Evolutionary conservation across 2,888 invertebrate genomes (phyloP).

Genomic region (Nomada flava): DNA sequence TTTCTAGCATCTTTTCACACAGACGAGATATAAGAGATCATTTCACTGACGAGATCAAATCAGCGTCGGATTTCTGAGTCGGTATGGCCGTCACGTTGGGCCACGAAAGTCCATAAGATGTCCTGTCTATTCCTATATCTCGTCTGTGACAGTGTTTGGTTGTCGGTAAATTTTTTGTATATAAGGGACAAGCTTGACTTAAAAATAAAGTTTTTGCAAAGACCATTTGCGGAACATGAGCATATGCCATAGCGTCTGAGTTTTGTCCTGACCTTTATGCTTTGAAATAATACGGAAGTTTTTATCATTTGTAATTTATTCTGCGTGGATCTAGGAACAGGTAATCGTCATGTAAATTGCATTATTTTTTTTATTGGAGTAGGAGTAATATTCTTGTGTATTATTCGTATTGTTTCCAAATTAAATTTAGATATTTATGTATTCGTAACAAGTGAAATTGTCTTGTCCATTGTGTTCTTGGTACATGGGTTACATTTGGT

Average conservation of each 20-base stretch:
- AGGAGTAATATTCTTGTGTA: not conserved
- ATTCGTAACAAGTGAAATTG: not conserved
- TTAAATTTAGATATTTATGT: not conserved
- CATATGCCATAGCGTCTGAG: not conserved
- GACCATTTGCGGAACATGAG: not conserved
- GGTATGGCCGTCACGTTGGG: too few relatives aligned
- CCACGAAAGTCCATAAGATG: too few relatives aligned
- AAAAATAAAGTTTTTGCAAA: not conserved
- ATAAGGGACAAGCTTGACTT: not conserved
- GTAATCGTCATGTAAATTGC: slow-evolving; percentile 3
- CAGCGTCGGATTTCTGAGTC: too few relatives aligned
- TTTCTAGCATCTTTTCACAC: too few relatives aligned
- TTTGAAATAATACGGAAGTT: not conserved
- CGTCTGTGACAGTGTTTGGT: slow-evolving; percentile 8
- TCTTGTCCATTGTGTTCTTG: not conserved
- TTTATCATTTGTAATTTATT: not conserved
- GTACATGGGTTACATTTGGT: not conserved
- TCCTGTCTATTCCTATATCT: too few relatives aligned
- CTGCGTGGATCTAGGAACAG: not conserved
- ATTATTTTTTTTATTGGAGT: not conserved
- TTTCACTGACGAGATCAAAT: too few relatives aligned
- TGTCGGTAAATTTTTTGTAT: slow-evolving; percentile 37
- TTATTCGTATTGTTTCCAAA: too few relatives aligned
- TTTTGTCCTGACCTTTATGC: not conserved
- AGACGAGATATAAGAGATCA: too few relatives aligned